phyloP scores from a whole-genome alignment of 2,797 vertebrate genomes.

The Eulemur coronatus region DNA sequence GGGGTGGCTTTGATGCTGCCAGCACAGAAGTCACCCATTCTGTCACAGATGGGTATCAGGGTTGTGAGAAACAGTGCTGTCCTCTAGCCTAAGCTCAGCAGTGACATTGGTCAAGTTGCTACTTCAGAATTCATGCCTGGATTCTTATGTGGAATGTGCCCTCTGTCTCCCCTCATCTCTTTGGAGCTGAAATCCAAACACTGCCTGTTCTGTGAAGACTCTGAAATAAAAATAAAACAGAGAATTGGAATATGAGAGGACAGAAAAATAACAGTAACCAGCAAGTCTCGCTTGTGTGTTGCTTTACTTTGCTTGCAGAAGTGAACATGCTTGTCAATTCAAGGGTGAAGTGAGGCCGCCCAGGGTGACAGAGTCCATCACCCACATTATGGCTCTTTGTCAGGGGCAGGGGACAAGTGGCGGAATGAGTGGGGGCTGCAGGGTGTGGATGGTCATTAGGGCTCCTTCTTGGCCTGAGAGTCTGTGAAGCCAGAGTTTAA shows the following conservation, averaged over 20 bases:
- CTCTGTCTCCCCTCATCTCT: slow-evolving; percentile 7
- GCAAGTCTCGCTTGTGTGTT: slow-evolving; percentile 18
- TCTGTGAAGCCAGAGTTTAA: neutral
- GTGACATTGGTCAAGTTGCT: slow-evolving; percentile 66
- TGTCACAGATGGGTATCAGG: slow-evolving; percentile 51
- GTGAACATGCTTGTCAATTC: neutral
- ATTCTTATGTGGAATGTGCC: slow-evolving; percentile 50
- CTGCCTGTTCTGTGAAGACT: slow-evolving; percentile 59
- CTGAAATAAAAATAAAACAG: slow-evolving; percentile 74
- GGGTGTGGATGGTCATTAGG: neutral
- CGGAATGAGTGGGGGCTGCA: neutral
- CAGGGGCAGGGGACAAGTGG: neutral
- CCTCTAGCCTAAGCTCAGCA: slow-evolving; percentile 24
- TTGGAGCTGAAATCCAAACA: slow-evolving; percentile 59
- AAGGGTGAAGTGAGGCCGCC: neutral
- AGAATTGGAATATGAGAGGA: slow-evolving; percentile 65
- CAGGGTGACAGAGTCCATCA: neutral
- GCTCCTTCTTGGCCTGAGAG: neutral
- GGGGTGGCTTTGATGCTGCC: slow-evolving; percentile 27
- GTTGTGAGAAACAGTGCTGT: slow-evolving; percentile 66
- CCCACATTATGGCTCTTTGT: neutral
- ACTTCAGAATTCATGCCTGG: slow-evolving; percentile 53
- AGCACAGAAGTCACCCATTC: slow-evolving; percentile 34
- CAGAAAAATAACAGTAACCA: slow-evolving; percentile 18
- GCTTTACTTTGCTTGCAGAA: slow-evolving; percentile 49